A percentile compares a stretch with the other conserved stretches of the same genome.
These are phyloP conservation scores for Cottus gobio DNA, from an alignment of 2,113 vertebrate genomes.

Conservation along the genomic window DNA sequence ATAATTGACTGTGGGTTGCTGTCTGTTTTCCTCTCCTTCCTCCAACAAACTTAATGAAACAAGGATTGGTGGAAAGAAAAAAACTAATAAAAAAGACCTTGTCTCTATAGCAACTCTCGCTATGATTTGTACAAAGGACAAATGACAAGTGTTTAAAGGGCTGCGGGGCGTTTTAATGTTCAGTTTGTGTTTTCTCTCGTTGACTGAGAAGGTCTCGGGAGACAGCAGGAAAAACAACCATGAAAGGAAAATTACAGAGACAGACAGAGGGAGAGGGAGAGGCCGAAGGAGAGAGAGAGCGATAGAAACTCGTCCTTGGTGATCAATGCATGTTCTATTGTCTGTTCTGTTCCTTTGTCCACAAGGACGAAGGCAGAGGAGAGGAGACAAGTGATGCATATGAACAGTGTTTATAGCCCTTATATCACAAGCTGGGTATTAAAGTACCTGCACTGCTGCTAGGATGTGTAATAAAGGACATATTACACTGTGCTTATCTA, in stretches of 20 bases:
- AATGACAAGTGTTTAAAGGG: slow-evolving; percentile 80
- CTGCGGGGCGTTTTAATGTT: slow-evolving; percentile 74
- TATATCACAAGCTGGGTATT: background rate
- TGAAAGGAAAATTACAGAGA: slow-evolving; percentile 69
- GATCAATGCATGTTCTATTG: slow-evolving; percentile 74
- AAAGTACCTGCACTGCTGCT: slow-evolving; percentile 10
- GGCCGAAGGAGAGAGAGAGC: slow-evolving; percentile 52
- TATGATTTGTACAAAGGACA: slow-evolving; percentile 75
- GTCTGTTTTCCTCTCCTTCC: slow-evolving; percentile 16
- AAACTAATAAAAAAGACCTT: background rate
- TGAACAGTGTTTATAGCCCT: slow-evolving; percentile 33
- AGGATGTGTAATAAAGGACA: background rate
- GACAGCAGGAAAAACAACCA: slow-evolving; percentile 73
- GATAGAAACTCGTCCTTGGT: slow-evolving; percentile 75
- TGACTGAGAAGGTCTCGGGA: slow-evolving; percentile 67
- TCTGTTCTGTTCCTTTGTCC: slow-evolving; percentile 72
- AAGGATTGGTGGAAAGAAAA: slow-evolving; percentile 33
- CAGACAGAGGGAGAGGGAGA: slow-evolving; percentile 54
- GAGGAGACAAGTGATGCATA: slow-evolving; percentile 47
- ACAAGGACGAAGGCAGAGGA: slow-evolving; percentile 70
- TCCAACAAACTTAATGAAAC: slow-evolving; percentile 67
- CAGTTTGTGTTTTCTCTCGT: slow-evolving; percentile 67
- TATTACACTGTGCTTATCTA: background rate
- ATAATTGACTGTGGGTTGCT: slow-evolving; percentile 64
- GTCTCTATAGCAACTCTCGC: slow-evolving; percentile 78